Evolutionary conservation across 2,888 invertebrate genomes (phyloP), one percentile per base, ranked within the genome.

Genomic region (Pomacea canaliculata): DNA sequence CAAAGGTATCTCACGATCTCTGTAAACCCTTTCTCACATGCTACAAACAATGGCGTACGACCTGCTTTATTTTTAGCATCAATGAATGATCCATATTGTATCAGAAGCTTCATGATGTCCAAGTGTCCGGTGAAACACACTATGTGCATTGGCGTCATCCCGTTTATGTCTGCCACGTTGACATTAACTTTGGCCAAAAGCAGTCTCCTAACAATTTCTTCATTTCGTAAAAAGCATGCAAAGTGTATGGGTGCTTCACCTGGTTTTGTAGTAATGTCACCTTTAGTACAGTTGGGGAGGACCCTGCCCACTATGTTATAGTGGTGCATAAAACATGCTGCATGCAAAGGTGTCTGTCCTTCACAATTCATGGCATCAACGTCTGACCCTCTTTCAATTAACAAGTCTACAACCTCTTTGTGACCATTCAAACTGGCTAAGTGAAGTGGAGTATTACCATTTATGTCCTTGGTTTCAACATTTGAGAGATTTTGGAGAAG

Each of bases 61-160:
- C 93, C 94, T 89, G 97, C 97, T 90, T 95, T 94, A 68, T 96
- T 96, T 79, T 92, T 91, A 8, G 96, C 95, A 92, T 95, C 95
- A 2, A 96, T 93, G 91, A 97, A 93, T 13, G 96, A 95, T 1
- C 86, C 87, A 73, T 82, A 93, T 27, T 63, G 63, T 10, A 63
- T n/a, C 7, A 63, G 63, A 63, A 27, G n/a, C 27, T 12, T 63
- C 7, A 63, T 27, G 27, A 63, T 27, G 7, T 63, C 19, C 63
- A 63, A 2, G 19, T 63, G 63, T 19, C 63, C 63, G 12, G 12
- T 5, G 1, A 10, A n/a, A 27, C 63, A 63, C 16, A 5, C 27
- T 7, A 12, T 0, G 19, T 63, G 63, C 63, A 63, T 23, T 63
- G 63, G 63, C 63, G 63, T 63, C 10, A 18, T 12, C 10, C 63